A percentile compares a stretch with the other conserved stretches of the same genome.
These are phyloP conservation scores for Atrichornis clamosus DNA, from an alignment of 2,113 vertebrate species.

Conservation along the genomic window DNA sequence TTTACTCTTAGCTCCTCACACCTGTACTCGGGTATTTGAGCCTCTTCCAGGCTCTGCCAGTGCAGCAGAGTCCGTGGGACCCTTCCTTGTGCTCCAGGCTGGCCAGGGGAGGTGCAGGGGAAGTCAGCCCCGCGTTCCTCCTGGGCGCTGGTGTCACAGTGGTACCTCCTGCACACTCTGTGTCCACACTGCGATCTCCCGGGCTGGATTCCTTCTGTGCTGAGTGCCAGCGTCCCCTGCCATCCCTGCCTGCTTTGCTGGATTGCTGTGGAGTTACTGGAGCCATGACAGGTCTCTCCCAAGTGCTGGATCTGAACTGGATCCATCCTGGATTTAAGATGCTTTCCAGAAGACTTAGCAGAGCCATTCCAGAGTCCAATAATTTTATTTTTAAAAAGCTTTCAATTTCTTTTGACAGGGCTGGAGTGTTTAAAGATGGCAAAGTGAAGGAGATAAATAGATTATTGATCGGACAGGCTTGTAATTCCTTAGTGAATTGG, in stretches of 20 bases:
- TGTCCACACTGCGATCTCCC: background rate
- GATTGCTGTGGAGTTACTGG: background rate
- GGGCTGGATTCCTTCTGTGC: background rate
- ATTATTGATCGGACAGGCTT: conserved; percentile 77
- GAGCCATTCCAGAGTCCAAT: conserved; percentile 19
- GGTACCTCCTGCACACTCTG: background rate
- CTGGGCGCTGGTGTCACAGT: background rate
- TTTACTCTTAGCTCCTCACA: background rate
- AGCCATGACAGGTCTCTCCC: background rate
- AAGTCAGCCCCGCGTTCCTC: background rate
- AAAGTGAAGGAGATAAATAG: conserved; percentile 80
- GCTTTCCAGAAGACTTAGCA: conserved; percentile 4
- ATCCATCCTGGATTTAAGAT: background rate
- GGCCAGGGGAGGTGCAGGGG: background rate
- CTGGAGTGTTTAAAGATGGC: conserved; percentile 75
- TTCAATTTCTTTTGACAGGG: conserved; percentile 72
- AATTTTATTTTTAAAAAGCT: conserved; percentile 68
- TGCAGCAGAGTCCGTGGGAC: background rate
- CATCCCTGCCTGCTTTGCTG: background rate
- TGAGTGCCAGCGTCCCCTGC: background rate
- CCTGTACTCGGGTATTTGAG: accelerated
- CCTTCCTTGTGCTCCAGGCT: background rate
- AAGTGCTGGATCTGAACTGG: background rate
- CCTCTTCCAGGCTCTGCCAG: background rate
- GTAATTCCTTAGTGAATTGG: conserved; percentile 80